These are phyloP conservation scores for Lophius americanus DNA, from an alignment of 2,797 vertebrate genomes.

Conservation along the genomic window DNA sequence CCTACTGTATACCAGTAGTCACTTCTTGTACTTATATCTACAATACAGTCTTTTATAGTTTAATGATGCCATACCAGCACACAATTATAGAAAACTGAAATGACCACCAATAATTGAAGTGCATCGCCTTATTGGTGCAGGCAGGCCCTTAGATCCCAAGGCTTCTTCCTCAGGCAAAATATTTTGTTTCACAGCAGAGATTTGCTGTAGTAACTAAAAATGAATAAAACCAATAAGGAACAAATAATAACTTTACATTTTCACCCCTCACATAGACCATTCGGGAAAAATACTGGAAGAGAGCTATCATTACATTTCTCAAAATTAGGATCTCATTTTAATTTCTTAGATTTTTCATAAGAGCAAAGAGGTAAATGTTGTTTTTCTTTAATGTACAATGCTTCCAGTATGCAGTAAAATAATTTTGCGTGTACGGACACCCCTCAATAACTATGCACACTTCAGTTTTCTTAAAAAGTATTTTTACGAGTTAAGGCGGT, in stretches of 20 bases:
- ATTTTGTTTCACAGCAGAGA: conserved; percentile 26
- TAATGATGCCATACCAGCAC: not conserved
- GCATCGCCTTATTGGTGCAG: conserved; percentile 9
- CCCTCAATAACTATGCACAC: conserved; percentile 7
- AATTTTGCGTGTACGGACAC: conserved; percentile 2
- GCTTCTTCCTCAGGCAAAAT: not conserved
- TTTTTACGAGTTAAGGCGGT: conserved; percentile 3
- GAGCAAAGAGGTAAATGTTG: not conserved
- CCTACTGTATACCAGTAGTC: too few relatives aligned
- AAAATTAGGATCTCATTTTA: conserved; percentile 21
- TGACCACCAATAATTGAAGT: conserved; percentile 11
- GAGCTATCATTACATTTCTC: conserved; percentile 18
- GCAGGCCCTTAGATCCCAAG: not conserved
- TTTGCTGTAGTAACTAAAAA: conserved; percentile 16
- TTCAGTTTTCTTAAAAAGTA: conserved; percentile 8
- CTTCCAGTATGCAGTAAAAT: conserved; percentile 9
- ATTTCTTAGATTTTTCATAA: conserved; percentile 18
- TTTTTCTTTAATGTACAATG: conserved; percentile 19
- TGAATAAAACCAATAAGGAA: conserved; percentile 26
- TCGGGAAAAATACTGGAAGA: conserved; percentile 12
- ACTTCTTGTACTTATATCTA: too few relatives aligned
- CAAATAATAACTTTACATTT: conserved; percentile 30
- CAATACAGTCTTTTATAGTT: not conserved
- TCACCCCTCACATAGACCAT: conserved; percentile 21
- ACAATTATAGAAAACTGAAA: conserved; percentile 19